Conservation (phyloP, 2,797 vertebrate genomes). For the Podargus strigoides region DNA sequence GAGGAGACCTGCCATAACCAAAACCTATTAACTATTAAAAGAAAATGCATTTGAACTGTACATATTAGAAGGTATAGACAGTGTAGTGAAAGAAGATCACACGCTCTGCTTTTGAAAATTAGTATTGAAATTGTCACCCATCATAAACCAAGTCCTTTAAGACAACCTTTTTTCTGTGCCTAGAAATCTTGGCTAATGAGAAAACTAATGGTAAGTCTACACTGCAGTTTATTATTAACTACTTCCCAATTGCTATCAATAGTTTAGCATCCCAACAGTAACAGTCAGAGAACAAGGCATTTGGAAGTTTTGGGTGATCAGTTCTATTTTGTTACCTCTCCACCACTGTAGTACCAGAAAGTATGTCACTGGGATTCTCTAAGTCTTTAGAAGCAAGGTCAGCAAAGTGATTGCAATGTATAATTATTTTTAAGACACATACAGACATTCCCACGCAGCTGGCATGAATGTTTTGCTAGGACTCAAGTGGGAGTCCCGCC, state of each 20-base stretch:
- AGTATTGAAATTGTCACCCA: not conserved
- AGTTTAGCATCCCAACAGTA: not conserved
- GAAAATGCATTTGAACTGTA: not conserved
- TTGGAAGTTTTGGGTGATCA: not conserved
- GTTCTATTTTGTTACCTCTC: not conserved
- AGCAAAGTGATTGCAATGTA: not conserved
- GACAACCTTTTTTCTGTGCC: not conserved
- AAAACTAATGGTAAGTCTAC: not conserved
- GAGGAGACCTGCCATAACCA: not conserved
- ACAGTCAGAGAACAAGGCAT: not conserved
- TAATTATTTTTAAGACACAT: constrained; percentile 5
- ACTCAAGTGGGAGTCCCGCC: not conserved
- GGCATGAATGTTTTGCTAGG: not conserved
- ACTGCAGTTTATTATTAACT: not conserved
- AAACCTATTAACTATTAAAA: not conserved
- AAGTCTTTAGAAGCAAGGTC: not conserved
- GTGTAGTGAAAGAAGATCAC: not conserved
- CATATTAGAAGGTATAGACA: not conserved
- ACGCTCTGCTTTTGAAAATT: not conserved
- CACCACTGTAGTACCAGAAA: not conserved
- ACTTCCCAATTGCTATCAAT: not conserved
- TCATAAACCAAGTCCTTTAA: not conserved
- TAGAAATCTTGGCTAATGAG: not conserved
- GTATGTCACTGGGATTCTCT: not conserved
- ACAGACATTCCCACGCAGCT: not conserved